Conservation (phyloP, 2,888 invertebrate genomes). For the Automeris io region DNA sequence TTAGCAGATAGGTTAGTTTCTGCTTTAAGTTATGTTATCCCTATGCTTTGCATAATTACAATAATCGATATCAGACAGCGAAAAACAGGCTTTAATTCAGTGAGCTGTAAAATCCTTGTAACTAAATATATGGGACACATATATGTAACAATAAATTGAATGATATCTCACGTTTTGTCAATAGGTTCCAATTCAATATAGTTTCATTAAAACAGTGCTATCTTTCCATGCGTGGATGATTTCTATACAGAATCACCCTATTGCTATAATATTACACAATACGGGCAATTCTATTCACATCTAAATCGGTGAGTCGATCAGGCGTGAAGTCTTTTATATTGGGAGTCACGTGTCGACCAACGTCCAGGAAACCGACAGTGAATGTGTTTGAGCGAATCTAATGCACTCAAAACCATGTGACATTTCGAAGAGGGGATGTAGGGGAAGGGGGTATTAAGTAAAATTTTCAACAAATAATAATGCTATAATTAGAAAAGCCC, state of each 20-base stretch:
- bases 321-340: constrained; percentile 73
- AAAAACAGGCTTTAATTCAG: too few relatives aligned
- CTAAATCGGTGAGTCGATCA: constrained; percentile 58
- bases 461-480: constrained; percentile 2
- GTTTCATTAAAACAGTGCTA: constrained; percentile 18
- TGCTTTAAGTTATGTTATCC: too few relatives aligned
- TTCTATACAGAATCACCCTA: constrained; percentile 31
- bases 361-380: constrained; percentile 67
- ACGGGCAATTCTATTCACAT: constrained; percentile 72
- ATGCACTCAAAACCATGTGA: constrained; percentile 71
- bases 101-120: too few relatives aligned
- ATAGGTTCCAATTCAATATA: constrained; percentile 1
- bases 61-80: too few relatives aligned
- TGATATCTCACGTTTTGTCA: too few relatives aligned
- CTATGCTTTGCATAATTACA: too few relatives aligned
- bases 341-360: constrained; percentile 65
- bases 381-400: constrained; percentile 70
- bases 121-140: too few relatives aligned
- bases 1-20: too few relatives aligned
- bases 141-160: too few relatives aligned
- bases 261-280: constrained; percentile 62
- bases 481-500: too few relatives aligned
- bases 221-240: constrained; percentile 24
- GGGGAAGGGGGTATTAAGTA: constrained; percentile 10
- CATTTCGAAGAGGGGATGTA: constrained; percentile 31